Conservation (phyloP, 2,113 vertebrate species). For the Chloropsis cyanopogon region DNA sequence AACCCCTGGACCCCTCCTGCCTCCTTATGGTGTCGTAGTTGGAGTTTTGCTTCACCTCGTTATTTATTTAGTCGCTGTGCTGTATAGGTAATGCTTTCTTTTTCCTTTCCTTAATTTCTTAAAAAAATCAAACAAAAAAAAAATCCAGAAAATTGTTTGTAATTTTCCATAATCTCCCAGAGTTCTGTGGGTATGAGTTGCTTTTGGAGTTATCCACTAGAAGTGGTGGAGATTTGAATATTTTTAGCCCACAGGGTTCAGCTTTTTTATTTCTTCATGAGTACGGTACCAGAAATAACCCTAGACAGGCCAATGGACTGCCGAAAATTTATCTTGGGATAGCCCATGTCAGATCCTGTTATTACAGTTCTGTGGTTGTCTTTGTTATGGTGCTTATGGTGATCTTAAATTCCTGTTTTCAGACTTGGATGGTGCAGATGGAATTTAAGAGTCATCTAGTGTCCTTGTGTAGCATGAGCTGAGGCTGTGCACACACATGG, state of each 20-base stretch:
- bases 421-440: neutral
- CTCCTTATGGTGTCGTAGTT: constrained; percentile 59
- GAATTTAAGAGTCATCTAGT: neutral
- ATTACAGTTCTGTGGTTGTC: neutral
- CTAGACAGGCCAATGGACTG: neutral
- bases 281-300: neutral
- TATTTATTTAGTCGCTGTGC: constrained; percentile 62
- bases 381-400: neutral
- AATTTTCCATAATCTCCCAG: neutral
- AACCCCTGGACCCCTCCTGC: constrained; percentile 61
- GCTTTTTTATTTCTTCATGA: neutral
- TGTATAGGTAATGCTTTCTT: constrained; percentile 71
- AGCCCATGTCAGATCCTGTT: neutral
- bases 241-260: neutral
- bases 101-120: neutral
- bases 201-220: neutral
- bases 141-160: neutral
- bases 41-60: constrained; percentile 68
- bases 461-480: neutral
- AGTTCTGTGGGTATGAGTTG: neutral
- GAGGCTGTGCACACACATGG: too few relatives aligned
- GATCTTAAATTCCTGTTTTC: neutral
- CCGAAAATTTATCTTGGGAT: neutral
- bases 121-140: neutral
- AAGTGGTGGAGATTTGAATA: neutral